Conservation (phyloP, 2,888 invertebrate species). For the Cephus nigrinus region DNA sequence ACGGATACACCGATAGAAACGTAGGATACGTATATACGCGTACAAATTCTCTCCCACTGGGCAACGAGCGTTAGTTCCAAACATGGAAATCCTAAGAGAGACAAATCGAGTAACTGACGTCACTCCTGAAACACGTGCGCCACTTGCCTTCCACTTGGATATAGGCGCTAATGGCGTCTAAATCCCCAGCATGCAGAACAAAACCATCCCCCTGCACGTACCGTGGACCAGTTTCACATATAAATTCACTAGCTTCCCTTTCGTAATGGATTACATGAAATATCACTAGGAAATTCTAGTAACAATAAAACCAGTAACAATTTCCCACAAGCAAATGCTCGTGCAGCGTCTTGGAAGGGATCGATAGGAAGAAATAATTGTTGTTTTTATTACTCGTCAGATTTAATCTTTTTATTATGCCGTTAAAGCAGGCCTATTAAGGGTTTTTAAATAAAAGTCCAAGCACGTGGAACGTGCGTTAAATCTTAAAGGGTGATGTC, state of each 20-base stretch:
- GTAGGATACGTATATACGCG: neutral
- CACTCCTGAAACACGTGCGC: conserved; percentile 40
- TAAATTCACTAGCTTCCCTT: neutral
- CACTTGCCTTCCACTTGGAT: conserved; percentile 35
- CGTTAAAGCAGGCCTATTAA: neutral
- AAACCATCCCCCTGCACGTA: neutral
- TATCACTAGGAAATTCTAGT: neutral
- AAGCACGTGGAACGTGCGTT: neutral
- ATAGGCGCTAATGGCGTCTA: conserved; percentile 13
- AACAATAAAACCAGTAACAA: neutral
- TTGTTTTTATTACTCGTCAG: neutral
- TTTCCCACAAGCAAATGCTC: neutral
- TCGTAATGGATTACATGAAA: neutral
- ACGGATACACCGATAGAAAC: neutral
- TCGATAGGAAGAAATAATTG: neutral
- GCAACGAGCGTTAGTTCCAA: conserved; percentile 22
- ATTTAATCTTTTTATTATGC: neutral
- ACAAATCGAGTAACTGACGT: conserved; percentile 31
- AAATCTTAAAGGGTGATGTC: neutral
- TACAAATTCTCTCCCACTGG: neutral
- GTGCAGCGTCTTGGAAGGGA: neutral
- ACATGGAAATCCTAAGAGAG: conserved; percentile 21
- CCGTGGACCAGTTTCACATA: neutral
- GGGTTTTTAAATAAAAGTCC: neutral
- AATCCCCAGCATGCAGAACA: neutral